A percentile compares a stretch with the other conserved stretches of the same genome.
phyloP scores from a whole-genome alignment of 1,140 invertebrate genomes.

The Leptestheria dahalacensis region DNA sequence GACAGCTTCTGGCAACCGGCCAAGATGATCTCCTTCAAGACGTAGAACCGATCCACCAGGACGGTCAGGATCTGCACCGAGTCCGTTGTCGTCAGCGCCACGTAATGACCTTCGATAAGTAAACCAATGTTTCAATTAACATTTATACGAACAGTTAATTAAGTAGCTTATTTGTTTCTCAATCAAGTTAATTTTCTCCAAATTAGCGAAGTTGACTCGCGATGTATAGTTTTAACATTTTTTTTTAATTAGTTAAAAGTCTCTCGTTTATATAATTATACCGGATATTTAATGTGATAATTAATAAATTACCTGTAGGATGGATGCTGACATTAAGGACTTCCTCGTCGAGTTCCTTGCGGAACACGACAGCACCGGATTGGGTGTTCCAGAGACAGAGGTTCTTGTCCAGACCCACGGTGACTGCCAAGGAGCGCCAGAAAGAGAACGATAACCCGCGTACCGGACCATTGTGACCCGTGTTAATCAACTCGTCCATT shows the following conservation, averaged over 20 bases:
- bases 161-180: no score
- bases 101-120: not conserved
- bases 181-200: no score
- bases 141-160: not conserved
- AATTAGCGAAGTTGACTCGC: no score
- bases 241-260: no score
- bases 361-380: not conserved
- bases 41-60: slow-evolving; percentile 1
- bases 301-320: not conserved
- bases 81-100: slow-evolving; percentile 1
- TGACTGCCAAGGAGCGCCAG: not conserved
- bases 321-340: not conserved
- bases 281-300: not conserved
- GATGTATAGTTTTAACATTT: no score
- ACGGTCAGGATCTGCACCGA: not conserved
- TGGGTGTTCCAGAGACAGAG: not conserved
- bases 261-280: no score
- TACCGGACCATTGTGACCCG: not conserved
- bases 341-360: slow-evolving; percentile 6
- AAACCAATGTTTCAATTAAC: not conserved
- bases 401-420: not conserved
- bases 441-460: not conserved
- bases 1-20: not conserved
- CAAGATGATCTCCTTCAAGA: not conserved
- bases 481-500: slow-evolving; percentile 4